These are phyloP conservation scores for Coracias cyanogaster DNA, from an alignment of 2,797 vertebrate species.

Conservation along the genomic window DNA sequence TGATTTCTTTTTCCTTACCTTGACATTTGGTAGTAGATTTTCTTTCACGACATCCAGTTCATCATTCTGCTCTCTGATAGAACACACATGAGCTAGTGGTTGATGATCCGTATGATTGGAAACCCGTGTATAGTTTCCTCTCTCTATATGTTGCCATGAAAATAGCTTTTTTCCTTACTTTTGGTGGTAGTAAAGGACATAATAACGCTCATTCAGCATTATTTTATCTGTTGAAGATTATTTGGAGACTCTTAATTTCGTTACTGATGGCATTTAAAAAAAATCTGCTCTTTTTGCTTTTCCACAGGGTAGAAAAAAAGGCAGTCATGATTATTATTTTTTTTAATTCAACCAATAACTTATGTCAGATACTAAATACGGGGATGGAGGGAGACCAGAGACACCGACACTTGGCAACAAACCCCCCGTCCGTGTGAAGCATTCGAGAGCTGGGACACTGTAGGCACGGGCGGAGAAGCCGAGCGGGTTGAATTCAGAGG, in stretches of 20 bases:
- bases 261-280: not conserved
- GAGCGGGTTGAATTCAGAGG: not conserved
- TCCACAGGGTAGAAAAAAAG: not conserved
- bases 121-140: not conserved
- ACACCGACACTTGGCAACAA: not conserved
- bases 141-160: not conserved
- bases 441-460: not conserved
- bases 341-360: not conserved
- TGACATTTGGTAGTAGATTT: not conserved
- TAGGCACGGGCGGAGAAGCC: not conserved
- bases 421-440: not conserved
- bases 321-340: not conserved
- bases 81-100: not conserved
- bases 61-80: not conserved
- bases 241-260: not conserved
- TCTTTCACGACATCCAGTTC: not conserved
- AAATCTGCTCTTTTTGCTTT: not conserved
- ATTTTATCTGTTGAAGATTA: not conserved
- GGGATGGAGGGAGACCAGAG: not conserved
- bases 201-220: not conserved
- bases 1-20: not conserved
- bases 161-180: not conserved
- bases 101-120: not conserved
- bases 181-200: not conserved
- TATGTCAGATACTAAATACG: not conserved